Evolutionary conservation across 2,888 invertebrate genomes (phyloP).

Genomic region (Macrosoma leucophasiata): DNA sequence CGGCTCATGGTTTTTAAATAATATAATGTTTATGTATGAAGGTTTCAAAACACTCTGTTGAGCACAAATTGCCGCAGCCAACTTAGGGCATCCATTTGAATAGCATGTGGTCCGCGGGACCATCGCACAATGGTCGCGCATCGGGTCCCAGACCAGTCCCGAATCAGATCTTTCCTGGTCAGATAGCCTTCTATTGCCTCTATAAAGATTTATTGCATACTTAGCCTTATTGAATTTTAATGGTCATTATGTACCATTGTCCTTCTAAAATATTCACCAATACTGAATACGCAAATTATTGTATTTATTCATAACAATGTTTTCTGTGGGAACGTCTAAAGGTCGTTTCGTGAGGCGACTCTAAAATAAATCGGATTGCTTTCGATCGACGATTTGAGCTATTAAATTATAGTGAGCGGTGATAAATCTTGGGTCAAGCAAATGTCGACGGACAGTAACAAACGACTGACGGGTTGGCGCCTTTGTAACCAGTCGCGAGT

Average conservation of each 20-base stretch:
- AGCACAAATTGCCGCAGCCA: slow-evolving; percentile 61
- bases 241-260: slow-evolving; percentile 57
- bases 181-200: slow-evolving; percentile 73
- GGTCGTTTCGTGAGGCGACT: slow-evolving; percentile 36
- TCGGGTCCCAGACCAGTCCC: slow-evolving; percentile 38
- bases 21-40: slow-evolving; percentile 65
- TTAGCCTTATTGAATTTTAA: slow-evolving; percentile 67
- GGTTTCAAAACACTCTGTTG: slow-evolving; percentile 63
- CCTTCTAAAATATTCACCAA: slow-evolving; percentile 33
- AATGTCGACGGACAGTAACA: too few relatives aligned
- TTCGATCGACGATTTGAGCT: slow-evolving; percentile 38
- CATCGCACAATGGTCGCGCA: slow-evolving; percentile 43
- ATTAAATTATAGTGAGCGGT: slow-evolving; percentile 28
- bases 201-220: slow-evolving; percentile 67
- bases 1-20: slow-evolving; percentile 36
- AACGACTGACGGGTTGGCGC: too few relatives aligned
- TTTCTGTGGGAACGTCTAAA: slow-evolving; percentile 31
- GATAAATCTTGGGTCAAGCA: slow-evolving; percentile 30
- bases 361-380: slow-evolving; percentile 37
- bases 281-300: slow-evolving; percentile 17
- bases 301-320: slow-evolving; percentile 30
- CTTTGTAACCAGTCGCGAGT: too few relatives aligned
- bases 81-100: slow-evolving; percentile 66
- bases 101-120: slow-evolving; percentile 42
- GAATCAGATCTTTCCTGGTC: slow-evolving; percentile 62